Conservation (phyloP, 2,797 vertebrate genomes). For the Gambusia yucatana region DNA sequence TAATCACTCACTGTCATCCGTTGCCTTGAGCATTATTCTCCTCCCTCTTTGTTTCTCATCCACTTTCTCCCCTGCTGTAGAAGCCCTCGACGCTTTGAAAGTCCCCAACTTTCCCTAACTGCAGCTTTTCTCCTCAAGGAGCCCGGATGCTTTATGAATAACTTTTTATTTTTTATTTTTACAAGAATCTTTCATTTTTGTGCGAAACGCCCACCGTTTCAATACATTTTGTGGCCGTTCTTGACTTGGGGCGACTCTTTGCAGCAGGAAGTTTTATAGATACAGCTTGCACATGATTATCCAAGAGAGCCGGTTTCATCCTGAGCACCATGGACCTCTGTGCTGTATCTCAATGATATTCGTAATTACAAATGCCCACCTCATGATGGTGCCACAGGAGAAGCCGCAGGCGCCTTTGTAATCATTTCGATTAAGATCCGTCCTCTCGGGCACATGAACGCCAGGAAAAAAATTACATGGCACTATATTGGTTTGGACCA, state of each 20-base stretch:
- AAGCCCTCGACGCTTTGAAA: neutral
- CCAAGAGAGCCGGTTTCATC: neutral
- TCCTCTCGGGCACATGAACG: slow-evolving; percentile 9
- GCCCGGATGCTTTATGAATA: neutral
- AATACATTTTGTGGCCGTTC: neutral
- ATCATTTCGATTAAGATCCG: slow-evolving; percentile 3
- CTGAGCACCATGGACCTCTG: slow-evolving; percentile 4
- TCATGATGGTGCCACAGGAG: neutral
- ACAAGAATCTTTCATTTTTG: slow-evolving; percentile 3
- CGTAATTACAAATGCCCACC: neutral
- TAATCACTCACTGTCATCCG: slow-evolving; percentile 7
- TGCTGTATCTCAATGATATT: slow-evolving; percentile 9
- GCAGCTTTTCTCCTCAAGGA: neutral
- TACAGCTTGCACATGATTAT: neutral
- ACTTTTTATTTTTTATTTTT: neutral
- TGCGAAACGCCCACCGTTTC: neutral
- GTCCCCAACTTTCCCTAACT: slow-evolving; percentile 1
- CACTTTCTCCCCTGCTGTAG: neutral
- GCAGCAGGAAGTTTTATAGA: slow-evolving; percentile 1
- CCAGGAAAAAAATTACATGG: neutral
- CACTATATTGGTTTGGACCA: slow-evolving; percentile 25
- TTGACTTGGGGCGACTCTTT: slow-evolving; percentile 5
- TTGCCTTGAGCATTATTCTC: neutral
- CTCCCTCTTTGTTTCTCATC: neutral
- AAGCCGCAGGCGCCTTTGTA: neutral